Evolutionary conservation across 2,113 vertebrate genomes (phyloP).

Genomic region (Galbula dea): DNA sequence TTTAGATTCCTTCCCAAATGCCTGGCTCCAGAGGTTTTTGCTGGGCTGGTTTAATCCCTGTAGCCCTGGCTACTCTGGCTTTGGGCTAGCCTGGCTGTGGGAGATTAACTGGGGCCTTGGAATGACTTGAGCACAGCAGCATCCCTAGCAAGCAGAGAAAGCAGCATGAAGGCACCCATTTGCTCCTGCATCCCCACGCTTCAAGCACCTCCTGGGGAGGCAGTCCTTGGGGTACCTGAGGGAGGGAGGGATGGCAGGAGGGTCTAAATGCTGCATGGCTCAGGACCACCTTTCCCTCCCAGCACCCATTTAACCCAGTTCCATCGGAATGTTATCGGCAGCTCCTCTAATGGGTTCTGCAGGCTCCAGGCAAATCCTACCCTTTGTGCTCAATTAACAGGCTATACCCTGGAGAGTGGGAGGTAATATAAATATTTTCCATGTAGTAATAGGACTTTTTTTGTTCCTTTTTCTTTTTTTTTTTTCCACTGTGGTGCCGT

Average conservation of each 20-base stretch:
- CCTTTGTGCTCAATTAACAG: conserved; percentile 38
- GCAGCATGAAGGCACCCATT: fast-evolving
- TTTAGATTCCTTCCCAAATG: neutral
- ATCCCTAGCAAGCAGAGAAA: fast-evolving
- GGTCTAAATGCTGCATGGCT: neutral
- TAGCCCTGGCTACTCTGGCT: neutral
- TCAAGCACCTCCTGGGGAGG: fast-evolving
- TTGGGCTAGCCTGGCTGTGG: neutral
- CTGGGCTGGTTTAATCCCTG: neutral
- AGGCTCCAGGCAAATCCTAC: neutral
- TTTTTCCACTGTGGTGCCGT: neutral
- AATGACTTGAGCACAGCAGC: neutral
- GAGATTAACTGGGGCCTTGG: neutral
- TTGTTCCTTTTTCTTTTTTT: neutral
- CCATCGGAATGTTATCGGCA: neutral
- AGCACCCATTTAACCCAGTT: neutral
- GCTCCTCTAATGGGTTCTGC: neutral
- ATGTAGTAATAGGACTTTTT: neutral
- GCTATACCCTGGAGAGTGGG: conserved; percentile 10
- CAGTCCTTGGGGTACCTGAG: too few species aligned
- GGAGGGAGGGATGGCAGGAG: neutral
- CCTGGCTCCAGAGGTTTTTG: neutral
- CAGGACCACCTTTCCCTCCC: neutral
- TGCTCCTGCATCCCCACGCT: neutral
- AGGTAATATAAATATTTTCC: conserved; percentile 50